Percentiles rank a stretch among this genome's conserved stretches.
Conservation (phyloP, 2,797 vertebrate genomes). For the Myotis pilosus region DNA sequence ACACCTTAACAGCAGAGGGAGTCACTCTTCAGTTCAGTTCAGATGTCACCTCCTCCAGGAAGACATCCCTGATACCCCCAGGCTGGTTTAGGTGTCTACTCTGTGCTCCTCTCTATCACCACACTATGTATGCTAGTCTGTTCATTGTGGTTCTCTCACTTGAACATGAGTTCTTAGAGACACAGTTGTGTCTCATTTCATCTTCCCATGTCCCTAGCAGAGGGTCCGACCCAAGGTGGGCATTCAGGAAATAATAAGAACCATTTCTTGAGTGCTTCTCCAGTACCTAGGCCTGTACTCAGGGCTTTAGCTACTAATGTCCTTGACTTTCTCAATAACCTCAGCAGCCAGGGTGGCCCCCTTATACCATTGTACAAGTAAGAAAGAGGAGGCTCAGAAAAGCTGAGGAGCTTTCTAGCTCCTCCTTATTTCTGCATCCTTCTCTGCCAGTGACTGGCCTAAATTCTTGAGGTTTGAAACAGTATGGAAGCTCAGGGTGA, state of each 20-base stretch:
- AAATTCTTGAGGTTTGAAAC: slow-evolving; percentile 66
- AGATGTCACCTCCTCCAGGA: slow-evolving; percentile 23
- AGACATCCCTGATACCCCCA: background rate
- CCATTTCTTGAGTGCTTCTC: background rate
- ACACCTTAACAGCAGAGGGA: background rate
- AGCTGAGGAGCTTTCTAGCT: background rate
- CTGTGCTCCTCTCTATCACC: background rate
- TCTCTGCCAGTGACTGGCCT: slow-evolving; percentile 19
- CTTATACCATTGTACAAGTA: background rate
- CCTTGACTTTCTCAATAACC: background rate
- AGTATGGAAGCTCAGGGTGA: background rate
- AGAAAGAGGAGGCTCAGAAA: background rate
- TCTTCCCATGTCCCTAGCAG: background rate
- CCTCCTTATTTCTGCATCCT: background rate
- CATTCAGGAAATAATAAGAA: background rate
- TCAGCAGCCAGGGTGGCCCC: background rate
- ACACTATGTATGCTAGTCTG: background rate
- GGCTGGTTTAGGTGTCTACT: background rate
- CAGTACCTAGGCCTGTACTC: background rate
- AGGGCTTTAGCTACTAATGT: background rate
- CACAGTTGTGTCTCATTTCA: background rate
- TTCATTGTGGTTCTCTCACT: background rate
- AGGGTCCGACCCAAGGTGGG: background rate
- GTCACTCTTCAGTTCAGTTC: background rate
- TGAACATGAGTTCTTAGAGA: background rate